A percentile compares a stretch with the other conserved stretches of the same genome.
These are phyloP conservation scores for Empis stercorea DNA, from an alignment of 2,888 invertebrate genomes.

Conservation along the genomic window DNA sequence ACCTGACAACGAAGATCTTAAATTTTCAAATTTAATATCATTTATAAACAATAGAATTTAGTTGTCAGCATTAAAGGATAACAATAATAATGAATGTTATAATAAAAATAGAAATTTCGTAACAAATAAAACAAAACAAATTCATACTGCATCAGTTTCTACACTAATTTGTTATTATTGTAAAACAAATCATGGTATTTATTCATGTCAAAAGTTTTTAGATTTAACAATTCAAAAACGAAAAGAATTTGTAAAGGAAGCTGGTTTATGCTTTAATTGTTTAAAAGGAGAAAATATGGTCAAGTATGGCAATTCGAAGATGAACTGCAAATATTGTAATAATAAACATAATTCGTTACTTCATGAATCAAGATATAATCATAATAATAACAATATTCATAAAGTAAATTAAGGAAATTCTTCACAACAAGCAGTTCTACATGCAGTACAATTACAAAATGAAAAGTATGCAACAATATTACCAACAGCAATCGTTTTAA, in stretches of 20 bases:
- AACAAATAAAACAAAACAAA: not conserved
- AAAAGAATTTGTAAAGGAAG: slow-evolving; percentile 6
- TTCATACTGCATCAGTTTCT: not conserved
- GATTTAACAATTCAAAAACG: not conserved
- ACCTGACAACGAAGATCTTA: not conserved
- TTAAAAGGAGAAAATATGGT: not conserved
- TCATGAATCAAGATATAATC: not conserved
- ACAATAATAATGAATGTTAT: not conserved
- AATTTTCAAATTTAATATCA: not conserved
- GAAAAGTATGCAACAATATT: slow-evolving; percentile 2
- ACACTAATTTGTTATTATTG: not conserved
- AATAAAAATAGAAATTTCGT: not conserved
- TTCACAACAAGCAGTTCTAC: not conserved
- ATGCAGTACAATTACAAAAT: not conserved
- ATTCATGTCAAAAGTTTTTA: not conserved
- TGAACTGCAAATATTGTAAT: slow-evolving; percentile 3
- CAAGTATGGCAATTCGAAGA: slow-evolving; percentile 2
- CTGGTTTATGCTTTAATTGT: slow-evolving; percentile 4
- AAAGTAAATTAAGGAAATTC: not conserved
- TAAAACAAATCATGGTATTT: not conserved
- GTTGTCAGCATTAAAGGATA: not conserved
- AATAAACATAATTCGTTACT: slow-evolving; percentile 6
- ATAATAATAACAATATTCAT: no score
- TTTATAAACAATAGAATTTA: not conserved
- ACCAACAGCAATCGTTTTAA: slow-evolving; percentile 6